Base-by-base conservation (phyloP, 2,113 vertebrate species). In the Malurus cyaneus region DNA sequence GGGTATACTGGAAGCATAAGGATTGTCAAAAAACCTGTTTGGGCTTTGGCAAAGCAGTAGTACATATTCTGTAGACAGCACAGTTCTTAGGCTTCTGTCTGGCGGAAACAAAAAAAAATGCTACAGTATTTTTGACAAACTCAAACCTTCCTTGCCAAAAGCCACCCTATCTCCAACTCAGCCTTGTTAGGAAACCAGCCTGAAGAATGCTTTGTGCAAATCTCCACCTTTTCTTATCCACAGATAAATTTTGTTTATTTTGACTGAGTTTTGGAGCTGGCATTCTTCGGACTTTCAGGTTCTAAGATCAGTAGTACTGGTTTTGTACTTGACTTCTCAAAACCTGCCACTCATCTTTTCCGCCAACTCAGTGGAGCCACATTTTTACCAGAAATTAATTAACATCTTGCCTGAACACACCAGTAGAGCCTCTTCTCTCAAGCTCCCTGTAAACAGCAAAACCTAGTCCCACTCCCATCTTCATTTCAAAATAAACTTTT, bases 21-120 rank as follows among this genome's bases (percentile, higher is more conserved):
- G 64, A 88, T 56, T 93, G 93, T 92, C 85, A 93, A 78, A 90
- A 94, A 96, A 93, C 86, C 91, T 92, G 95, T 88, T 89, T 92
- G 86, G 82, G 76, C 80, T 92, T 88, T 92, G 80, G 88, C 79
- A 94, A 94, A 92, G 67, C 59, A 88, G 34, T 42, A 88, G 52
- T 80, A 72, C 61, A 31, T 54, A 39, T 65, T 95, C 59, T 66
- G 54, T 50, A 96, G 53, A 89, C 57, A 93, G 50, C 54, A 72
- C 32, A 65, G 23, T 54, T 92, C 70, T 57, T 65, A 61, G 24
- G 26, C 76, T 77, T 73, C 60, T 59, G 62, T 77, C 67, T 92
- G 82, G 88, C 56, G 66, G 56, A 86, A 93, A 72, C 15, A 81
- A 86, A 88, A 80, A 47, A 47, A 62, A 60, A 29, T 14, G 25